Percentiles rank a stretch among this genome's conserved stretches.
Conservation (phyloP, 2,888 invertebrate genomes). For the Agriopis marginaria region DNA sequence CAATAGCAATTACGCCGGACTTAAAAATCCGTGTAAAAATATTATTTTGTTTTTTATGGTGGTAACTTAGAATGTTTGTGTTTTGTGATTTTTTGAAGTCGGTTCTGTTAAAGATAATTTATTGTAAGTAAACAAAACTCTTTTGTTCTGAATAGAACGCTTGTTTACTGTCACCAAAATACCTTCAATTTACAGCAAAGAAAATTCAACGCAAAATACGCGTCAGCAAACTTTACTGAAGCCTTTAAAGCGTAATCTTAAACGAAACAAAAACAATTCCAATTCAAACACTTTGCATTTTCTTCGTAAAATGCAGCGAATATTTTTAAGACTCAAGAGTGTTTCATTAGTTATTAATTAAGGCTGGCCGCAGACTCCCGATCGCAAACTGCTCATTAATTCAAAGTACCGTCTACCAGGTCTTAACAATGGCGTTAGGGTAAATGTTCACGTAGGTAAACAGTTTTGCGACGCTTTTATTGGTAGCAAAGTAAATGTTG, state of each 20-base stretch:
- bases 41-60: too few relatives aligned
- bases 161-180: background rate
- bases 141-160: too few relatives aligned
- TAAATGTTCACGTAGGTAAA: conserved; percentile 41
- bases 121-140: too few relatives aligned
- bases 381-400: conserved; percentile 67
- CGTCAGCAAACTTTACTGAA: conserved; percentile 22
- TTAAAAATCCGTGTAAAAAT: too few relatives aligned
- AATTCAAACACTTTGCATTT: conserved; percentile 35
- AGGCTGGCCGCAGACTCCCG: conserved; percentile 60
- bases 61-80: too few relatives aligned
- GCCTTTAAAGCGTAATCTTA: conserved; percentile 34
- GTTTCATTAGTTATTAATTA: conserved; percentile 73
- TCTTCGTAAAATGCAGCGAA: conserved; percentile 46
- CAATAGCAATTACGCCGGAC: too few relatives aligned
- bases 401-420: conserved; percentile 64
- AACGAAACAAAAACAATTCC: conserved; percentile 29
- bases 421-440: conserved; percentile 58
- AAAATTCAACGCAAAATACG: conserved; percentile 14
- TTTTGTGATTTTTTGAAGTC: too few relatives aligned
- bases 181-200: conserved; percentile 6
- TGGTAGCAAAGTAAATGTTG: conserved; percentile 28
- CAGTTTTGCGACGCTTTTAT: conserved; percentile 34
- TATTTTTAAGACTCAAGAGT: conserved; percentile 50
- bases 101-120: too few relatives aligned